Base-by-base conservation (phyloP, 2,888 invertebrate genomes). In the Drosophila helvetica region DNA sequence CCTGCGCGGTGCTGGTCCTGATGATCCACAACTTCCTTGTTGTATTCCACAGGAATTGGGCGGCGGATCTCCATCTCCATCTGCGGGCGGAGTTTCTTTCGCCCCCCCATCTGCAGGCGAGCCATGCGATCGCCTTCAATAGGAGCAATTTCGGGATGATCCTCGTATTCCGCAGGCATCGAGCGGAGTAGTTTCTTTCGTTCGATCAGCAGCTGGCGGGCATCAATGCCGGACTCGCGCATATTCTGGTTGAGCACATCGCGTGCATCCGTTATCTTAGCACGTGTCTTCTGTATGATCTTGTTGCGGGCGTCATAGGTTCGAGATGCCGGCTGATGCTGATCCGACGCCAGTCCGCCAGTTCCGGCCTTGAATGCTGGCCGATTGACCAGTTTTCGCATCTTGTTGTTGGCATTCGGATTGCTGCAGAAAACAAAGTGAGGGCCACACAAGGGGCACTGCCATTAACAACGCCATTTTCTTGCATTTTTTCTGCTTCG, bases 181-280 rank as follows among this genome's bases (percentile, higher is more conserved):
- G 65, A 56, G 51, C 70, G 68, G 0, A 75, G 76, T 2, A 64
- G 60, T 62, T 85, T 77, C 22, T 83, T 80, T 0, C 91, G 89
- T 87, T 95, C 94, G 61, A 95, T 93, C 55, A 97, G 91, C 90
- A 95, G 95, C 55, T 94, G 92, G 50, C 96, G 93, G 8, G 96
- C 96, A 93, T 96, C 97, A 72, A 88, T 75, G 46, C 94, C 95
- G 10, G 93, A 94, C 60, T 94, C 94, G 87, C 96, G 95, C 0
- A 96, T 96, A 79, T 95, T 94, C 91, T 96, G 95, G 4, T 95
- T 94, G 57, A 97, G 92, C 84, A 96, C 95, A 79, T 97, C 97
- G 68, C 97, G 93, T 1, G 97, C 97, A 93, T 97, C 97, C 0
- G 94, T 93, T 27, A 97, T 94, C 86, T 95, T 95, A 53, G 93